Evolutionary conservation across 2,888 invertebrate genomes (phyloP), one percentile per base, ranked within the genome.

Genomic region (Iselma pallidipennis): DNA sequence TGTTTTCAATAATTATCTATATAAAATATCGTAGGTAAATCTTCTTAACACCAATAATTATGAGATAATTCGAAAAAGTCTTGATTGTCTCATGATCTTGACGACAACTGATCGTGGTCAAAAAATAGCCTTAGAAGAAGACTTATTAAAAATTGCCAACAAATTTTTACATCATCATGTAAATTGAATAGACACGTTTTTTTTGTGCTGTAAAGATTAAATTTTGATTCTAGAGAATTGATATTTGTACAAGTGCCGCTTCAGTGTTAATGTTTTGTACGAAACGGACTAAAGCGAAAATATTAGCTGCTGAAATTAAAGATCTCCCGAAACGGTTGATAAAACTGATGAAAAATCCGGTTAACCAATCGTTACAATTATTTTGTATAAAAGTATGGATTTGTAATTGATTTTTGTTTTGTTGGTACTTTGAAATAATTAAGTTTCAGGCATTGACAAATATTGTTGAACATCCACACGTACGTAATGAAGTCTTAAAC

Each of bases 211-310:
- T 33, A 9, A 19, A 10, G 25, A 14, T 37, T 5, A 1, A 31
- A 14, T 37, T 37, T 7, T 14, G 49, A 55, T 72, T 70, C 28
- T 55, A 76, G 78, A 64, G 71, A n/a, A 58, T 65, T 16, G 70
- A 74, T 31, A 57, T 80, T 21, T 74, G 76, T 52, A 73, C 74
- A 21, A 71, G 71, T 48, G 80, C 80, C 4, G 78, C 76, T 14
- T 69, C 76, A 31, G 76, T 76, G 1, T 68, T 81, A 29, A 76
- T 80, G 76, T 79, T 76, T 57, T 77, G 79, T 31, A 80, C 81
- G 1, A 73, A 78, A 45, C 74, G 74, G 57, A 76, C 76, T 4
- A 69, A 72, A 56, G 75, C 77, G 1, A 79, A 78, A 63, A 68
- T 76, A 25, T 68, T 66, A 52, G 78, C 79, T 9, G 67, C 69